phyloP scores from a whole-genome alignment of 2,797 vertebrate genomes.

The Sebastes kiyomatsui region DNA sequence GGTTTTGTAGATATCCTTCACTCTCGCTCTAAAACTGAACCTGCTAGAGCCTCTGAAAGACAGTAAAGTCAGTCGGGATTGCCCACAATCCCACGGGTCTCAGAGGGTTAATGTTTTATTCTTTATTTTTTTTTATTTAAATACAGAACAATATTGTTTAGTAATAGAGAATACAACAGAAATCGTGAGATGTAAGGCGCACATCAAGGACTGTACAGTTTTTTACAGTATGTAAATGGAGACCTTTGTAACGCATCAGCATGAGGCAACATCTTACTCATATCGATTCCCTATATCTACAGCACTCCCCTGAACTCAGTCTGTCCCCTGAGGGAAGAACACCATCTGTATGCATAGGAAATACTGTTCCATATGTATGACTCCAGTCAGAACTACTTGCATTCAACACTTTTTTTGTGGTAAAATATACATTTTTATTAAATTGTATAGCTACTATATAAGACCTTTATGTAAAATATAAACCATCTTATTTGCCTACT shows the following conservation, averaged over 20 bases:
- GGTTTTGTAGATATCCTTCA: too few species aligned
- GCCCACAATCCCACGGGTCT: too few species aligned
- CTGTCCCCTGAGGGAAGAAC: constrained; percentile 15
- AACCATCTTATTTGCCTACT: background rate
- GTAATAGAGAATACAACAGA: background rate
- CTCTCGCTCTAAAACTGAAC: too few species aligned
- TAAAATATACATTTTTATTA: background rate
- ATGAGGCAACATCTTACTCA: constrained; percentile 24
- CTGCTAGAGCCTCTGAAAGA: too few species aligned
- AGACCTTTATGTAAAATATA: background rate
- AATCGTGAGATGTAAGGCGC: background rate
- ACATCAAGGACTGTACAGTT: background rate
- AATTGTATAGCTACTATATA: background rate
- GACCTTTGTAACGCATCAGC: constrained; percentile 45
- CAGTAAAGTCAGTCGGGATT: too few species aligned
- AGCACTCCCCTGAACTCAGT: constrained; percentile 28
- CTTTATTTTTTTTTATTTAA: background rate
- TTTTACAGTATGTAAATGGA: constrained; percentile 41
- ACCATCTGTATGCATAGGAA: constrained; percentile 38
- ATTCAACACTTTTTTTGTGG: background rate
- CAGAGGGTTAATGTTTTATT: too few species aligned
- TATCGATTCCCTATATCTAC: constrained; percentile 68
- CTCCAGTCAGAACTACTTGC: background rate
- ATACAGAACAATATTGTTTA: background rate
- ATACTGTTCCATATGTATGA: constrained; percentile 63